These are phyloP conservation scores for Vireo griseus DNA, from an alignment of 2,797 vertebrate genomes.

Conservation along the genomic window DNA sequence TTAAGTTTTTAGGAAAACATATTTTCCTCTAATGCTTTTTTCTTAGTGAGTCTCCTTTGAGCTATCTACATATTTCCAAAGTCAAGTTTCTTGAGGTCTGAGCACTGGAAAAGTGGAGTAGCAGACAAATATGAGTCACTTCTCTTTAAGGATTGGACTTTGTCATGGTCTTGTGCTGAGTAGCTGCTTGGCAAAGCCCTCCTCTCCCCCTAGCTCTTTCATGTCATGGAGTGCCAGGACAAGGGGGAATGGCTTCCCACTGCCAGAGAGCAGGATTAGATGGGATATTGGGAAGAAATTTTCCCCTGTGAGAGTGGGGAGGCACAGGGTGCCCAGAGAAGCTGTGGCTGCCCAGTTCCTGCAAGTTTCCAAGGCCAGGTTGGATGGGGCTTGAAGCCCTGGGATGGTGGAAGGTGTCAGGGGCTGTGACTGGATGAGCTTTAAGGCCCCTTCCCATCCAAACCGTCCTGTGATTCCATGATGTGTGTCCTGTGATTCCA, in stretches of 20 bases:
- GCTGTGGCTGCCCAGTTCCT: not conserved
- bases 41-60: not conserved
- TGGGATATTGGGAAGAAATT: not conserved
- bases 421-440: not conserved
- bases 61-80: not conserved
- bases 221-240: not conserved
- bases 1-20: not conserved
- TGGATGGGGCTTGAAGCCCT: not conserved
- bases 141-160: not conserved
- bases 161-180: not conserved
- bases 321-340: not conserved
- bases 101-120: not conserved
- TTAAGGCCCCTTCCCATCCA: not conserved
- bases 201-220: not conserved
- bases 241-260: no score
- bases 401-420: fast-evolving
- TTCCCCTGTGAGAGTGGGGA: fast-evolving
- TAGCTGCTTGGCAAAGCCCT: not conserved
- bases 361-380: not conserved
- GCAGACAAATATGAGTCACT: not conserved
- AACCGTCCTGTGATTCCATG: not conserved
- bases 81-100: not conserved
- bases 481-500: not conserved
- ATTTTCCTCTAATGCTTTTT: not conserved
- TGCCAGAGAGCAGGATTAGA: not conserved